Evolutionary conservation across 2,113 vertebrate species (phyloP).

Genomic region (Nesogale talazaci): DNA sequence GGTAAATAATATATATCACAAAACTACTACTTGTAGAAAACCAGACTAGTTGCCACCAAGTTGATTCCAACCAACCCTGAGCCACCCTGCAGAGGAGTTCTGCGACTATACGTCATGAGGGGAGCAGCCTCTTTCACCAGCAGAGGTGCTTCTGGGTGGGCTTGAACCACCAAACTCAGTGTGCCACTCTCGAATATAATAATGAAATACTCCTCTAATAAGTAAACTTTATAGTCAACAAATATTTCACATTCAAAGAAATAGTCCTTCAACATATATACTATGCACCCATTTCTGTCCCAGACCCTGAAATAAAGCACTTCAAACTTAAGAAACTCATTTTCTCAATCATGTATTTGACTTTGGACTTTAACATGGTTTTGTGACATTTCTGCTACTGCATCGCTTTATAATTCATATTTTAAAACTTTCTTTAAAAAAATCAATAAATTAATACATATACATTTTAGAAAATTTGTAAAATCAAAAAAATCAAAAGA

Average conservation of each 20-base stretch:
- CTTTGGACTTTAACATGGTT: slow-evolving; percentile 14
- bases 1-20: background rate
- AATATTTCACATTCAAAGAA: background rate
- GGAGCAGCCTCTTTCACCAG: too few species aligned
- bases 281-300: background rate
- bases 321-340: background rate
- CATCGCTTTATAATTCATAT: background rate
- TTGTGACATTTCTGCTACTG: background rate
- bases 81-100: too few species aligned
- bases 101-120: too few species aligned
- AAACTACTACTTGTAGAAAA: background rate
- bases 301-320: background rate
- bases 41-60: too few species aligned
- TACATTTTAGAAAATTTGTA: background rate
- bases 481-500: slow-evolving; percentile 14
- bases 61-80: too few species aligned
- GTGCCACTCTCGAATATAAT: background rate
- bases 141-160: too few species aligned
- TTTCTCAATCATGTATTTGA: background rate
- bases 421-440: background rate
- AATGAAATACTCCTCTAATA: background rate
- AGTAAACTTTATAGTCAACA: background rate
- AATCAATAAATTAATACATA: background rate
- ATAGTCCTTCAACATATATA: background rate
- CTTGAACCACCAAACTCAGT: too few species aligned